phyloP scores from a whole-genome alignment of 2,113 vertebrate species.

The Phaethon lepturus region DNA sequence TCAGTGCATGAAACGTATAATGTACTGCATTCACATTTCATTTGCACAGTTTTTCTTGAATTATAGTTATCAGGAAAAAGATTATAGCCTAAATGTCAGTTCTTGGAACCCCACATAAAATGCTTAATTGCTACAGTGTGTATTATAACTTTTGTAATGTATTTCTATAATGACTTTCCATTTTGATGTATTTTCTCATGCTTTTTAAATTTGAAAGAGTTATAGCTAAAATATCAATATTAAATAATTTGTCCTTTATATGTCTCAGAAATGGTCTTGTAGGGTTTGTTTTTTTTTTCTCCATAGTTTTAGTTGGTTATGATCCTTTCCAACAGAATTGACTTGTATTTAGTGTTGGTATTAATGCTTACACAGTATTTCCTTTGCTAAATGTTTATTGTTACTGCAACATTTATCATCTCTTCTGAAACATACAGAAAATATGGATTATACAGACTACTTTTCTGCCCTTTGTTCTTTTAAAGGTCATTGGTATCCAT shows the following conservation, averaged over 20 bases:
- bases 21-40: not conserved
- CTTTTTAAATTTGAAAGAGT: not conserved
- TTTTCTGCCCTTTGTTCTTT: not conserved
- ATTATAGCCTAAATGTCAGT: not conserved
- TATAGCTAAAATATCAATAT: not conserved
- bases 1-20: not conserved
- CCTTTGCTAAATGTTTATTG: not conserved
- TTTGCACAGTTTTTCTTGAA: not conserved
- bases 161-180: not conserved
- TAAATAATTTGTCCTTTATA: not conserved
- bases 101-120: not conserved
- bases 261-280: not conserved
- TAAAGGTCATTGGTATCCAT: not conserved
- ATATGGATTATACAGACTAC: not conserved
- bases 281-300: not conserved
- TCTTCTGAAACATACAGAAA: not conserved
- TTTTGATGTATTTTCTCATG: not conserved
- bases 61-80: not conserved
- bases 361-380: not conserved
- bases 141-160: not conserved
- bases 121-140: not conserved
- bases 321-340: not conserved
- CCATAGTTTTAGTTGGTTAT: not conserved
- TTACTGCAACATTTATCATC: not conserved
- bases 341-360: not conserved